phyloP scores from a whole-genome alignment of 2,797 vertebrate species.

The Hyperoplus immaculatus region DNA sequence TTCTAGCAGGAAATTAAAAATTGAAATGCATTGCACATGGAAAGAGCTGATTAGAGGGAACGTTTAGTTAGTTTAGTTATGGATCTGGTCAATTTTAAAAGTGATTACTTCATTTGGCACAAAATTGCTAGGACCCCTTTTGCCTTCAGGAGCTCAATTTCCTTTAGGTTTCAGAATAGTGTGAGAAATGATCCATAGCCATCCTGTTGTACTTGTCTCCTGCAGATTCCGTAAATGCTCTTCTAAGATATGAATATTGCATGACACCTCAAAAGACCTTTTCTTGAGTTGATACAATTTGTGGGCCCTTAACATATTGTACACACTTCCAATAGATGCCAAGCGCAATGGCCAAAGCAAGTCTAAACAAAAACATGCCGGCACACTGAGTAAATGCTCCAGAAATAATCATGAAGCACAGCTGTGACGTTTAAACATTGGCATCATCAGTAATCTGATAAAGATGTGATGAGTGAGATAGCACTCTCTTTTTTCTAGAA shows the following conservation, averaged over 20 bases:
- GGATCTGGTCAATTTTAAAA: constrained; percentile 32
- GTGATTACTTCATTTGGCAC: constrained; percentile 11
- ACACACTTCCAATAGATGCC: constrained; percentile 18
- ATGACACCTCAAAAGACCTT: constrained; percentile 27
- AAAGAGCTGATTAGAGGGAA: constrained; percentile 10
- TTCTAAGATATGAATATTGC: constrained; percentile 11
- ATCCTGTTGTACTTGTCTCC: constrained; percentile 16
- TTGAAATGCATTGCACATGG: constrained; percentile 42
- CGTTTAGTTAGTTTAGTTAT: constrained; percentile 18
- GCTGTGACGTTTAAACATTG: background rate
- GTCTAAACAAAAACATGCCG: constrained; percentile 11
- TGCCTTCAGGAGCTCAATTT: constrained; percentile 11
- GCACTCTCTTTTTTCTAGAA: background rate
- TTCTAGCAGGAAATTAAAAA: constrained; percentile 38
- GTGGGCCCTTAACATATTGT: constrained; percentile 10
- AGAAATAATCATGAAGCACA: constrained; percentile 17
- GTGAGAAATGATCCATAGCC: constrained; percentile 23
- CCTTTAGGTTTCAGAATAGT: constrained; percentile 13
- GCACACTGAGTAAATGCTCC: constrained; percentile 3
- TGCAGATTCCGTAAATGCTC: constrained; percentile 29
- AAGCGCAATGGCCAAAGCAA: constrained; percentile 24
- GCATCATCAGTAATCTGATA: constrained; percentile 4
- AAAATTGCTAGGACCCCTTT: background rate
- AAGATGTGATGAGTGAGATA: background rate
- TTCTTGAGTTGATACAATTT: constrained; percentile 28